A percentile compares a stretch with the other conserved stretches of the same genome.
These are phyloP conservation scores for Thalpophila matura DNA, from an alignment of 2,888 invertebrate genomes.

Conservation along the genomic window DNA sequence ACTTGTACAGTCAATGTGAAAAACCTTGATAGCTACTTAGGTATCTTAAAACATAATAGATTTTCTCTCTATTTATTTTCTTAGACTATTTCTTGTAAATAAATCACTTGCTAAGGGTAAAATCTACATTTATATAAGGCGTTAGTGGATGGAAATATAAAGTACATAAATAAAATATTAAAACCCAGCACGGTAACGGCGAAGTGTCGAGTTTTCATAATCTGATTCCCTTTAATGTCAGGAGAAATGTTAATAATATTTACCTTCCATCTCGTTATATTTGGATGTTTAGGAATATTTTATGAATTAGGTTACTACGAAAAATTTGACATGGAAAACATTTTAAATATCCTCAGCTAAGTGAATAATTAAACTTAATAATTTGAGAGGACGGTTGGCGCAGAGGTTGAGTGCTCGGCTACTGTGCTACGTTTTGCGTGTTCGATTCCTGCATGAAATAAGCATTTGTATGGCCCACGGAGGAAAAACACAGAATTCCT, in stretches of 20 bases:
- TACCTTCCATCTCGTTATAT: conserved; percentile 44
- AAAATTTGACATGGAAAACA: neutral
- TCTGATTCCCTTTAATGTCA: conserved; percentile 50
- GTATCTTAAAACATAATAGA: too few species aligned
- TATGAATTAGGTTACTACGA: conserved; percentile 36
- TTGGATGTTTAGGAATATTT: conserved; percentile 41
- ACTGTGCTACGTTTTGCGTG: too few species aligned
- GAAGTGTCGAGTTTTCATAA: conserved; percentile 49
- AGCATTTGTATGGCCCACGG: too few species aligned
- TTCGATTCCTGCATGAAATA: too few species aligned
- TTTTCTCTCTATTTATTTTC: neutral
- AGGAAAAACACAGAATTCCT: too few species aligned
- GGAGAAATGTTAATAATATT: conserved; percentile 49
- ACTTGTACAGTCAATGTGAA: too few species aligned
- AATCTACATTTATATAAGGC: neutral
- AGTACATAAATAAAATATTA: conserved; percentile 37
- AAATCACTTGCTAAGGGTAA: neutral
- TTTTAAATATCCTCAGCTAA: conserved; percentile 1
- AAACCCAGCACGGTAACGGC: conserved; percentile 16
- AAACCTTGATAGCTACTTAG: too few species aligned
- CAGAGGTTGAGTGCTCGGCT: too few species aligned
- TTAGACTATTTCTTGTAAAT: neutral
- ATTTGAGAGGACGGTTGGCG: too few species aligned
- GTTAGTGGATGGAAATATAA: conserved; percentile 6
- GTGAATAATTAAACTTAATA: too few species aligned